These are phyloP conservation scores for Melanargia galathea DNA, from an alignment of 2,888 invertebrate genomes.

Conservation along the genomic window DNA sequence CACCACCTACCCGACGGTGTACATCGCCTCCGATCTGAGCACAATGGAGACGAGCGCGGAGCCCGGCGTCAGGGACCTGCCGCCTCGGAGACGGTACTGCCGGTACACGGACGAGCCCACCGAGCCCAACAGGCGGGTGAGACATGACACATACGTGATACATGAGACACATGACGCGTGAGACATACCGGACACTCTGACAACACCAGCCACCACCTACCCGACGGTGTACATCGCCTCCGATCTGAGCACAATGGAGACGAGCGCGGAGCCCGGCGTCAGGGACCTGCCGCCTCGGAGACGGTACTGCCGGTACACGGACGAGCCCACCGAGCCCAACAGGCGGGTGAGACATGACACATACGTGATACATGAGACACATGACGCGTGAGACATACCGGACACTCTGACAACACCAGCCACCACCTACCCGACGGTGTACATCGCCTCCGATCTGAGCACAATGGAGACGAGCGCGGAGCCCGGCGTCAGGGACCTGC, in stretches of 20 bases:
- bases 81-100: conserved; percentile 75
- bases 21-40: conserved; percentile 63
- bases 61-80: conserved; percentile 66
- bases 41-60: conserved; percentile 77
- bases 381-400: conserved; percentile 76
- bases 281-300: conserved; percentile 67
- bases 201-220: conserved; percentile 54
- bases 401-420: conserved; percentile 65
- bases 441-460: conserved; percentile 63
- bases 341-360: conserved; percentile 28
- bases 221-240: conserved; percentile 63
- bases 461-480: conserved; percentile 77
- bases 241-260: conserved; percentile 71
- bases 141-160: background rate
- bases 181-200: conserved; percentile 77
- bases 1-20: conserved; percentile 56
- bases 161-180: conserved; percentile 54
- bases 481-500: conserved; percentile 66
- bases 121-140: conserved; percentile 25
- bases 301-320: conserved; percentile 79
- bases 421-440: conserved; percentile 56
- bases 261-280: conserved; percentile 70
- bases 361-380: no score
- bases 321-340: conserved; percentile 54
- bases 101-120: conserved; percentile 76